phyloP scores from a whole-genome alignment of 2,113 vertebrate genomes.

The Tursiops truncatus region DNA sequence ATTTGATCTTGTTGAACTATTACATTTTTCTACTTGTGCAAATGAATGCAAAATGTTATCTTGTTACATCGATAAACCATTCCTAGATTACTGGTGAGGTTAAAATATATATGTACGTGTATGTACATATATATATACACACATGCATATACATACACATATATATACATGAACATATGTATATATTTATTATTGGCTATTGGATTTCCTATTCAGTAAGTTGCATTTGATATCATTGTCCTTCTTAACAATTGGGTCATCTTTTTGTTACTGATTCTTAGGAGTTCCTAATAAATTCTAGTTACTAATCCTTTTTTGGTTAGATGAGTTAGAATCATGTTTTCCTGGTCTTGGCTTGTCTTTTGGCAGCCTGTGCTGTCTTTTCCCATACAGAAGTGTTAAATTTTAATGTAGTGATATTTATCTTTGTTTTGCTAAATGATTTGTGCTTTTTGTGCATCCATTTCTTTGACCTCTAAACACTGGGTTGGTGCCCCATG shows the following conservation, averaged over 20 bases:
- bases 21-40: not conserved
- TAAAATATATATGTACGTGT: not conserved
- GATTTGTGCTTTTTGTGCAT: not conserved
- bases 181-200: not conserved
- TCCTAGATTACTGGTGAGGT: not conserved
- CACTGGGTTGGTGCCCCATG: not conserved
- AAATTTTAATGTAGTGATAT: not conserved
- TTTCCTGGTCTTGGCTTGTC: not conserved
- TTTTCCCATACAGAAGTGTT: not conserved
- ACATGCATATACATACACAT: no score
- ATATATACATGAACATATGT: not conserved
- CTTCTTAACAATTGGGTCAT: not conserved
- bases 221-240: not conserved
- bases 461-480: not conserved
- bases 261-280: slow-evolving; percentile 12
- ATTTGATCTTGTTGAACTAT: not conserved
- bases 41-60: not conserved
- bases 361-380: not conserved
- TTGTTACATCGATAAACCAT: not conserved
- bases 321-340: not conserved
- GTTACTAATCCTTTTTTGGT: not conserved
- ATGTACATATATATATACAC: not conserved
- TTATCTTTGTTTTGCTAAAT: not conserved
- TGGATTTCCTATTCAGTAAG: slow-evolving; percentile 21
- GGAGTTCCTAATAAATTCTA: slow-evolving; percentile 8